Conservation (phyloP, 2,797 vertebrate species). For the Phoxinus dragarum region DNA sequence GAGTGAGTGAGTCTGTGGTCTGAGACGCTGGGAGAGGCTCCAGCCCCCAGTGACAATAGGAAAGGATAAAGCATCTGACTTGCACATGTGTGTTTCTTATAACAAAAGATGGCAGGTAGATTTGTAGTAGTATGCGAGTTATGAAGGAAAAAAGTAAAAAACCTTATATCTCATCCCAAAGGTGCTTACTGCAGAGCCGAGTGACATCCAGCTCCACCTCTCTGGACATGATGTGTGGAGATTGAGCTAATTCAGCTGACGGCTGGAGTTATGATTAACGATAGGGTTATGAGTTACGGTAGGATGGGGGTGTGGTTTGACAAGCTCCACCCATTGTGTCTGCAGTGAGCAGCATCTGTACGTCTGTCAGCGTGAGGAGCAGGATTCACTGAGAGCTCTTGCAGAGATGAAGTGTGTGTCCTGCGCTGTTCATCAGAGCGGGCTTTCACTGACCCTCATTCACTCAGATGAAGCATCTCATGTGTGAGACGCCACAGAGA, state of each 20-base stretch:
- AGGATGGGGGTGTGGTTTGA: background rate
- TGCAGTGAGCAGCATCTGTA: background rate
- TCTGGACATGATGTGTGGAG: background rate
- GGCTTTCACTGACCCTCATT: constrained; percentile 40
- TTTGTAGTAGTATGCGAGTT: constrained; percentile 1
- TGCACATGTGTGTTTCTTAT: background rate
- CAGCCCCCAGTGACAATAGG: no score
- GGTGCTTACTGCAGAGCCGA: background rate
- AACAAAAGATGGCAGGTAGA: background rate
- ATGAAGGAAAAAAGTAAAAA: background rate
- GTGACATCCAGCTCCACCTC: background rate
- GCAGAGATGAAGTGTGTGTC: constrained; percentile 31
- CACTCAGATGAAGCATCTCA: constrained; percentile 40
- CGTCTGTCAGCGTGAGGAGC: constrained; percentile 2
- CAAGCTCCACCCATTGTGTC: background rate
- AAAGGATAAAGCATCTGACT: background rate
- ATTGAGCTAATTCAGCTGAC: background rate
- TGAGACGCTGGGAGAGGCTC: no score
- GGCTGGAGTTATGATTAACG: background rate
- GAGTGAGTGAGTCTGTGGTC: no score
- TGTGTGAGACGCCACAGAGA: constrained; percentile 30
- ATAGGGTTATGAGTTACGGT: background rate
- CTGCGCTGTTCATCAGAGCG: constrained; percentile 36
- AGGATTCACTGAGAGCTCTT: constrained; percentile 24
- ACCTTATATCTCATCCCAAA: background rate